Base-by-base conservation (phyloP, 2,888 invertebrate genomes). In the Agrilus mali region DNA sequence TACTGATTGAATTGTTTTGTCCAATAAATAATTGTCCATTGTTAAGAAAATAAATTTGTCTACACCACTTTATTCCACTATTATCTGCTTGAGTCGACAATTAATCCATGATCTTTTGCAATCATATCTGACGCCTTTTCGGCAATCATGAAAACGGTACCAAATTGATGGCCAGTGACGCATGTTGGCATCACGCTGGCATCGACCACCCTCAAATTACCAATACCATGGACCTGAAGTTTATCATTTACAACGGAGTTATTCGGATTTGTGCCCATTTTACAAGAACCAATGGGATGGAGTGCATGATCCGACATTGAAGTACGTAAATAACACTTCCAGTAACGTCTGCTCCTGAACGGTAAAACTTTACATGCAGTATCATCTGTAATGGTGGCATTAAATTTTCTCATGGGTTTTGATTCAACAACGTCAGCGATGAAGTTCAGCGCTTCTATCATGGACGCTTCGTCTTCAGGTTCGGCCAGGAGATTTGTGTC, bases 401-500 rank as follows among this genome's bases (percentile, higher is more conserved):
- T 77, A 17, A 74, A 69, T 13, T 64, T 65, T 55, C 73, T 72
- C 60, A 83, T 76, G 0, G 79, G 72, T 6, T 71, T 68, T 3
- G 78, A 78, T 16, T 58, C 42, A 1, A 45, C 15, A 22, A 58
- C 40, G 5, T 47, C 44, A n/a, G 50, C n/a, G 5, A 50, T 37
- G 22, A 44, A 46, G 8, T 75, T 66, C 4, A 81, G 70, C 1
- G 77, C 74, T n/a, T 73, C 69, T 1, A 80, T 68, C 12, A 80
- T 65, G 2, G 75, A 77, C 13, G 73, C 69, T 3, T 76, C 61
- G 53, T 86, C 86, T 17, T 51, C 43, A 12, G 44, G 36, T 41
- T 58, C 55, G 0, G 52, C 46, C 8, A 54, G 50, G 35, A 48
- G 55, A 10, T 53, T 53, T 1, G 52, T 46, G 44, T 60, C 47